A percentile compares a stretch with the other conserved stretches of the same genome.
phyloP scores from a whole-genome alignment of 2,797 vertebrate species.

The Silurus lanzhouensis region DNA sequence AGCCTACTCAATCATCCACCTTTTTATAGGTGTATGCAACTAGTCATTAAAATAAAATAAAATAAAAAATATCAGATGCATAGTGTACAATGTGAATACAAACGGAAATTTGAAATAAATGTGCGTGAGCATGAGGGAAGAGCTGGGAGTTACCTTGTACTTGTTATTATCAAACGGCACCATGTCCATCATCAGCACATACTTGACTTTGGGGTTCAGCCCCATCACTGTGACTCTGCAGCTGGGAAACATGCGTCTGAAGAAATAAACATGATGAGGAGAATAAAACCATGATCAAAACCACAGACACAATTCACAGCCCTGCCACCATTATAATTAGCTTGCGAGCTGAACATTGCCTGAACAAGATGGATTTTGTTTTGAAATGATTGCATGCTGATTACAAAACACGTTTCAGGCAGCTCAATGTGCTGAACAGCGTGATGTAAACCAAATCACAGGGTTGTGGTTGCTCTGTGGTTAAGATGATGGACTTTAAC shows the following conservation, averaged over 20 bases:
- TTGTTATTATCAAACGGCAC: conserved; percentile 62
- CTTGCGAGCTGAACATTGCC: neutral
- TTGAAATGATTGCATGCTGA: neutral
- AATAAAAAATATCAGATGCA: neutral
- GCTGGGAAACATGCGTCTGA: conserved; percentile 60
- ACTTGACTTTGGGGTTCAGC: conserved; percentile 60
- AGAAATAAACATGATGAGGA: conserved; percentile 24
- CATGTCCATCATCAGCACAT: conserved; percentile 65
- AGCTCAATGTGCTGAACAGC: neutral
- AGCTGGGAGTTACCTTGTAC: conserved; percentile 58
- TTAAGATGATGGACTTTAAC: too few species aligned
- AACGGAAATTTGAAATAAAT: neutral
- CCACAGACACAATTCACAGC: neutral
- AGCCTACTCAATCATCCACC: neutral
- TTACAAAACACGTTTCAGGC: neutral
- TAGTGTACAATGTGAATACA: neutral
- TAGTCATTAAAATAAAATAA: neutral
- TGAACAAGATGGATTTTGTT: conserved; percentile 12
- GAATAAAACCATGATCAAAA: conserved; percentile 21
- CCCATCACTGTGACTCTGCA: conserved; percentile 62
- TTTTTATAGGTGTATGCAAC: neutral
- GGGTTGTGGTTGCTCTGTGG: too few species aligned
- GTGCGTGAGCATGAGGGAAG: conserved; percentile 17
- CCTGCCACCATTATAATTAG: conserved; percentile 8
- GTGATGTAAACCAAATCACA: neutral